Evolutionary conservation across 2,888 invertebrate genomes (phyloP), one percentile per base, ranked within the genome.

Genomic region (Molorchus minor): DNA sequence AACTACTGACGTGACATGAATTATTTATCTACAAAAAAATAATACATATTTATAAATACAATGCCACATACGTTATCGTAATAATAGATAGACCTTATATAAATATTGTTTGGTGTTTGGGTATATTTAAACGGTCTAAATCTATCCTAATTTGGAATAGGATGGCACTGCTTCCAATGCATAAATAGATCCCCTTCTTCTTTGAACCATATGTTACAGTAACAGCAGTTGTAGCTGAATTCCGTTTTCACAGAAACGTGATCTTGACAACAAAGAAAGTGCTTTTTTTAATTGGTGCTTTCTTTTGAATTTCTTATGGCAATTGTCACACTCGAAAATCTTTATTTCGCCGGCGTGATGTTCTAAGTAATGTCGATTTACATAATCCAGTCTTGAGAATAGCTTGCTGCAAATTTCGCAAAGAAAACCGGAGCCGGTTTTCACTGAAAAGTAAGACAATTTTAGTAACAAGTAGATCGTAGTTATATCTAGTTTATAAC

Each of bases 371-470:
- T 70, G 70, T 1, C 68, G 43, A 25, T 62, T 67, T 0, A 67
- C 68, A 51, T 76, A 72, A 47, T 72, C 72, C 38, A 67, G 65
- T 17, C 70, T 47, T 33, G 64, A 65, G 44, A 70, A 72, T 16
- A 64, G 61, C 44, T 67, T 71, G 12, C 59, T 54, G 57, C 72
- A 72, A 4, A 54, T 49, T 5, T 64, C 55, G 51, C 71, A 71
- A 40, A 41, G 30, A 47, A 64, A 59, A 7, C 63, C 62, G 0
- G 40, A 25, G 15, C 43, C 46, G 13, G 44, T 58, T 13, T 45
- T 52, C 12, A 33, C 36, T 52, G 53, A 58, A 47, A 40, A 49
- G n/a, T n/a, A n/a, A n/a, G n/a, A n/a, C n/a, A n/a, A n/a, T n/a
- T n/a, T n/a, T n/a, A n/a, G n/a, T n/a, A n/a, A n/a, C n/a, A n/a